Evolutionary conservation across 2,797 vertebrate species (phyloP), one percentile per base, ranked within the genome.

Genomic region (Tenualosa ilisha): DNA sequence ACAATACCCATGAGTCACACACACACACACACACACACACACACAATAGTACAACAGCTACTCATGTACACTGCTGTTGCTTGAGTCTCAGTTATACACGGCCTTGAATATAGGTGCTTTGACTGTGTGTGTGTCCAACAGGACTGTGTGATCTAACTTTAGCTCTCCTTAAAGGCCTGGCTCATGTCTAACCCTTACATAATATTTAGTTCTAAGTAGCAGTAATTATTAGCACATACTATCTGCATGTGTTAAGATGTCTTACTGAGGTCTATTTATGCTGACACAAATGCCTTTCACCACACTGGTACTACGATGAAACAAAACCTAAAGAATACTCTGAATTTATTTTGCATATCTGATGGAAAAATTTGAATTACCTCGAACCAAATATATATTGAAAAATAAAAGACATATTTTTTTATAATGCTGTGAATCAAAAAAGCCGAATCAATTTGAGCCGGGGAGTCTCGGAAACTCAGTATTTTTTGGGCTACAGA

Each of bases 241-340:
- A 87, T 91, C 85, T 91, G 93, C 94, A 95, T 94, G 94, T 94
- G 91, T 92, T 89, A 86, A 89, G 89, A 91, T 92, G 88, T 93
- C 88, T 86, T 88, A 90, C 90, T 85, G 89, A 83, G 88, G 89
- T 90, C 50, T 92, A 90, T 94, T 91, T 93, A 87, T 87, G 90
- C 90, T 91, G 85, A 90, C 81, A 86, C 79, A 84, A 91, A 94
- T 95, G 95, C 96, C 97, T 99, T 97, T 98, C 97, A 97, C 97
- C 97, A 97, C 94, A 95, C 96, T 96, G 97, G 92, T 95, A 93
- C 94, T 90, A 91, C 65, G 1, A 72, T 89, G 92, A 90, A 87
- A 93, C 81, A 87, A 89, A 91, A 90, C 31, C 63, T 88, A 84
- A 56, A 22, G 83, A 43, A 88, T 88, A 31, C 83, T 86, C 61